Base-by-base conservation (phyloP, 2,888 invertebrate genomes). In the Campoplex nolae region DNA sequence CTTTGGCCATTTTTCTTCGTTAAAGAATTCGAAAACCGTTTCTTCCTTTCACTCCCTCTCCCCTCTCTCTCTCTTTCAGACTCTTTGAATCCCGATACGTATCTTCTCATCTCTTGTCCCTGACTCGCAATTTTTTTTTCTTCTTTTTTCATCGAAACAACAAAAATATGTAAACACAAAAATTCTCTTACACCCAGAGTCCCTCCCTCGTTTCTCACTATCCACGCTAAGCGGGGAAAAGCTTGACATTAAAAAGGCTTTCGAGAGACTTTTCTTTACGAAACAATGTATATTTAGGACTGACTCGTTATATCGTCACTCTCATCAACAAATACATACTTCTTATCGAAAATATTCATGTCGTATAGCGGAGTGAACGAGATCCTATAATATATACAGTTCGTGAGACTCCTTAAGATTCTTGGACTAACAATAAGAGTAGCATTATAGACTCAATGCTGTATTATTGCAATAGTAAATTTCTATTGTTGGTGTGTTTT, bases 1-100 rank as follows among this genome's bases (percentile, higher is more conserved):
- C 87, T 87, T 84, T 70, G 81, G 87, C 84, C 78, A 84, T 87
- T 84, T 74, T 80, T 84, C 84, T 87, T 87, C 84, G 86, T 87
- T 87, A 79, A 84, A 82, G 86, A 84, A 87, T 84, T 87, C 78
- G 81, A 74, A 74, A 82, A 84, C 54, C 74, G 78, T 77, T 51
- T 73, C 58, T 68, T 51, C 23, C 58, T 62, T 58, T 58, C 16
- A 32, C 65, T 42, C 38, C 18, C 56, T 7, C 32, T 35, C 51
- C n/a, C n/a, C n/a, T n/a, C n/a, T n/a, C 65, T 42, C 38, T 13
- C 56, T 7, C 32, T 35, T 35, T 56, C 65, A 45, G 16, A 16
- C 18, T 54, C 35, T 23, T 48, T 28, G 48, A 51, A 3, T 18
- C 16, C 38, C 45, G 38, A 9, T 70, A 28, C 28, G 32, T 54